Conservation (phyloP, 2,797 vertebrate species). For the Alosa sapidissima region DNA sequence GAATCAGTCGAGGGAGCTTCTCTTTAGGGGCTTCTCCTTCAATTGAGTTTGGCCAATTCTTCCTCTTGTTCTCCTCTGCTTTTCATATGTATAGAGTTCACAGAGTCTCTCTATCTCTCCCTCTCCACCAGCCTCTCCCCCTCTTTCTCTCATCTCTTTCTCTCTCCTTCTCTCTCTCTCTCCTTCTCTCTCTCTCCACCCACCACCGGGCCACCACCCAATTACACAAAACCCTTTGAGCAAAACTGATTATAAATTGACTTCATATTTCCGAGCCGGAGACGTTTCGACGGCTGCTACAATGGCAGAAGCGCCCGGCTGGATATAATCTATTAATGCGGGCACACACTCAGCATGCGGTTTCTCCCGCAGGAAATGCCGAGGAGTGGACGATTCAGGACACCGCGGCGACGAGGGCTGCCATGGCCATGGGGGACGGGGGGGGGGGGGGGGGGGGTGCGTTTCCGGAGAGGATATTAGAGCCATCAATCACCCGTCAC, state of each 20-base stretch:
- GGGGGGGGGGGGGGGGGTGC: not conserved
- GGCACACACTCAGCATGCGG: not conserved
- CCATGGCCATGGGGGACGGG: not conserved
- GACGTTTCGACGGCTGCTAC: not conserved
- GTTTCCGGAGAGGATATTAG: slow-evolving; percentile 1
- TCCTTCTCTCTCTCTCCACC: not conserved
- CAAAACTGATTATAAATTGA: slow-evolving; percentile 61
- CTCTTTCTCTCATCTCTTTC: not conserved
- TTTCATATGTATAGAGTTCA: slow-evolving; percentile 45
- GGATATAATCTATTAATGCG: not conserved
- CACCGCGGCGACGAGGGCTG: no score
- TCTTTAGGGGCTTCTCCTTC: slow-evolving; percentile 50
- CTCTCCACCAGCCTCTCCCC: not conserved
- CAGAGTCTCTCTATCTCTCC: slow-evolving; percentile 33
- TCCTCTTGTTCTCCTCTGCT: slow-evolving; percentile 8
- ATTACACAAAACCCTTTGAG: slow-evolving; percentile 51
- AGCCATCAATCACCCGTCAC: not conserved
- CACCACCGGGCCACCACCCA: not conserved
- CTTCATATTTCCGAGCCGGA: slow-evolving; percentile 43
- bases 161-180: not conserved
- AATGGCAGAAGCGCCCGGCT: not conserved
- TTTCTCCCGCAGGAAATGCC: not conserved
- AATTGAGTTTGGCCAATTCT: slow-evolving; percentile 55
- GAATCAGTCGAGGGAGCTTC: slow-evolving; percentile 49
- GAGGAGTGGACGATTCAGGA: not conserved